Conservation (phyloP, 2,888 invertebrate genomes). For the Dromius quadrimaculatus region DNA sequence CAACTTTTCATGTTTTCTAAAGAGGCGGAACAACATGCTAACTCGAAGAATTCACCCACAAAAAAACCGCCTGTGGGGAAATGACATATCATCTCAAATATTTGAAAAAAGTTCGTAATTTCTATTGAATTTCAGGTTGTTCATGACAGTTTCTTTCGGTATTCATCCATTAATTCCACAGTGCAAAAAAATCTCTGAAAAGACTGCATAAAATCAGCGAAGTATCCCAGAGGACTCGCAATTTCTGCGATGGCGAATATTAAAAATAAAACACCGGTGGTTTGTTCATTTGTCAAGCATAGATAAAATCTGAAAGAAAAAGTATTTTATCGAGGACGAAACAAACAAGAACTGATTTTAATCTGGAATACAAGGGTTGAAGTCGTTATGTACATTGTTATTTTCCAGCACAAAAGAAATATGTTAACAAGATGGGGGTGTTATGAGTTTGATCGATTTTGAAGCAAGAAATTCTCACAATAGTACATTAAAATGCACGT, state of each 20-base stretch:
- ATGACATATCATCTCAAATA: too few species aligned
- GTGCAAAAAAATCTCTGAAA: neutral
- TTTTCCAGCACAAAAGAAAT: neutral
- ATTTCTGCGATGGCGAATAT: constrained; percentile 19
- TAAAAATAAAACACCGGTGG: constrained; percentile 24
- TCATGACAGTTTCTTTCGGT: too few species aligned
- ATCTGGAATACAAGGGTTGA: neutral
- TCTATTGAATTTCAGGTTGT: too few species aligned
- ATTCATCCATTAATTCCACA: too few species aligned
- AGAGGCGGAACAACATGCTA: constrained; percentile 43
- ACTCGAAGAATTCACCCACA: constrained; percentile 44
- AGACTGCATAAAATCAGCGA: neutral
- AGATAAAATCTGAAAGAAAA: constrained; percentile 12
- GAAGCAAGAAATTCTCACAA: too few species aligned
- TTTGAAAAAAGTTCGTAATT: too few species aligned
- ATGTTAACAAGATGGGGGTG: too few species aligned
- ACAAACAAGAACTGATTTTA: constrained; percentile 25
- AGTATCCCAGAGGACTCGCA: constrained; percentile 9
- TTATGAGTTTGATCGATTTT: too few species aligned
- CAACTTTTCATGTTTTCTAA: constrained; percentile 46
- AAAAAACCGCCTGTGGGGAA: too few species aligned
- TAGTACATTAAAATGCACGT: too few species aligned
- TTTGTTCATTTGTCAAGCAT: constrained; percentile 24
- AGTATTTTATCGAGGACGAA: neutral
- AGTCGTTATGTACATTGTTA: constrained; percentile 10